A percentile compares a stretch with the other conserved stretches of the same genome.
phyloP scores from a whole-genome alignment of 2,888 invertebrate species.

The Onchidella celtica region DNA sequence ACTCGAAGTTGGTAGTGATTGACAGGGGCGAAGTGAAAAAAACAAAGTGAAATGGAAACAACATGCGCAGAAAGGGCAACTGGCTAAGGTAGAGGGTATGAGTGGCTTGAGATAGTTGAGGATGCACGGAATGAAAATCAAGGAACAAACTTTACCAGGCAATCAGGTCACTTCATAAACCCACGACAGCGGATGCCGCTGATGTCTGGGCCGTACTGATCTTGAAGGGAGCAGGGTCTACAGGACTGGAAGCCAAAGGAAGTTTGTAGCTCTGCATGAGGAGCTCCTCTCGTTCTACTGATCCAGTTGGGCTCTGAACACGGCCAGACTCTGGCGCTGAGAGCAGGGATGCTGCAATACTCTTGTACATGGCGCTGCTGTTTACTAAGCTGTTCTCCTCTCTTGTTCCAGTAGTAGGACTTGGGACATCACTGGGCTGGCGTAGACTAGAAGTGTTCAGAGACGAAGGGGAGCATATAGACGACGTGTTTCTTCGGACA shows the following conservation, averaged over 20 bases:
- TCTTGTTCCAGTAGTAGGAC: not conserved
- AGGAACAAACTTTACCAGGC: not conserved
- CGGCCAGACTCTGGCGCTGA: conserved; percentile 29
- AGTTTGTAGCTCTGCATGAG: conserved; percentile 41
- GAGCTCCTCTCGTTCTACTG: conserved; percentile 9
- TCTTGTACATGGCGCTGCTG: conserved; percentile 40
- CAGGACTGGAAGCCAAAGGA: conserved; percentile 8
- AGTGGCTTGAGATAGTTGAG: not conserved
- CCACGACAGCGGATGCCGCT: conserved; percentile 38
- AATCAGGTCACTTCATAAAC: conserved; percentile 19
- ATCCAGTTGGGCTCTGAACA: not conserved
- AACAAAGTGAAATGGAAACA: too few relatives aligned
- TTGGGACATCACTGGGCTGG: conserved; percentile 5
- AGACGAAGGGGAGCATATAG: not conserved
- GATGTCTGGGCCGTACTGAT: conserved; percentile 23
- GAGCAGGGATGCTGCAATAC: conserved; percentile 46
- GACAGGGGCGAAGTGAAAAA: too few relatives aligned
- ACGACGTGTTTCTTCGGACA: not conserved
- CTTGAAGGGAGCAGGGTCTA: conserved; percentile 39
- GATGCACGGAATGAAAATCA: not conserved
- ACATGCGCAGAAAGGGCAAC: too few relatives aligned
- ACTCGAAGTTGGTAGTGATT: too few relatives aligned
- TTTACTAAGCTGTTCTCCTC: conserved; percentile 13
- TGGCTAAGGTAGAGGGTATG: too few relatives aligned
- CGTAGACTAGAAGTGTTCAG: not conserved